phyloP scores from a whole-genome alignment of 1,140 invertebrate genomes.

The Heliconius hewitsoni region DNA sequence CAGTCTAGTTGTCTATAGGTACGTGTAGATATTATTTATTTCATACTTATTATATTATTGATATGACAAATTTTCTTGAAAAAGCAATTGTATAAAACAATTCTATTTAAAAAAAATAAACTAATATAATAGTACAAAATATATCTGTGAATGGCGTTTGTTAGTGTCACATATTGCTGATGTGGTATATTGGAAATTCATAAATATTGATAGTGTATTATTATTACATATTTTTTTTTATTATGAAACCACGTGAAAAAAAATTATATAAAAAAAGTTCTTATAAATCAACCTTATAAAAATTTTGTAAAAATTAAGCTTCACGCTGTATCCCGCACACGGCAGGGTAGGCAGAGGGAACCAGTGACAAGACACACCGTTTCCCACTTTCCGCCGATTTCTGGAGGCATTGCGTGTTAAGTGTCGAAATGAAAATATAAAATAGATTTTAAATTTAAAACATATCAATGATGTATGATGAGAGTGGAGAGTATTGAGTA shows the following conservation, averaged over 20 bases:
- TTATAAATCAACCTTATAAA: neutral
- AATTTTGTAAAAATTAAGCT: too few species aligned
- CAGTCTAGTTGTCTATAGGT: neutral
- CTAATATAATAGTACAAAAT: conserved; percentile 28
- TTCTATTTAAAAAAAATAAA: neutral
- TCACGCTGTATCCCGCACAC: too few species aligned
- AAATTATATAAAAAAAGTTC: neutral
- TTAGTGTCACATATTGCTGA: neutral
- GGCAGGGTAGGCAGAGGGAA: too few species aligned
- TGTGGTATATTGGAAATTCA: neutral
- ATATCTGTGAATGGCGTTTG: neutral
- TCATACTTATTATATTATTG: neutral
- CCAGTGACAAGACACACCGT: too few species aligned
- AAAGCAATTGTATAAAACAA: neutral
- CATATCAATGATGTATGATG: too few species aligned
- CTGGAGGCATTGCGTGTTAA: too few species aligned
- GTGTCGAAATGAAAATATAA: neutral
- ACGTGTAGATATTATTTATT: conserved; percentile 8
- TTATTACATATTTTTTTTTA: neutral
- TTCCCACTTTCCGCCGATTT: too few species aligned
- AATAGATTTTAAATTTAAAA: neutral
- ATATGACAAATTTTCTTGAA: neutral
- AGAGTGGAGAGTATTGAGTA: neutral
- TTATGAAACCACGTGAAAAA: neutral
- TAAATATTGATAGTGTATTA: neutral